A percentile compares a stretch with the other conserved stretches of the same genome.
phyloP scores from a whole-genome alignment of 2,113 vertebrate species.

The Notiomystis cincta region DNA sequence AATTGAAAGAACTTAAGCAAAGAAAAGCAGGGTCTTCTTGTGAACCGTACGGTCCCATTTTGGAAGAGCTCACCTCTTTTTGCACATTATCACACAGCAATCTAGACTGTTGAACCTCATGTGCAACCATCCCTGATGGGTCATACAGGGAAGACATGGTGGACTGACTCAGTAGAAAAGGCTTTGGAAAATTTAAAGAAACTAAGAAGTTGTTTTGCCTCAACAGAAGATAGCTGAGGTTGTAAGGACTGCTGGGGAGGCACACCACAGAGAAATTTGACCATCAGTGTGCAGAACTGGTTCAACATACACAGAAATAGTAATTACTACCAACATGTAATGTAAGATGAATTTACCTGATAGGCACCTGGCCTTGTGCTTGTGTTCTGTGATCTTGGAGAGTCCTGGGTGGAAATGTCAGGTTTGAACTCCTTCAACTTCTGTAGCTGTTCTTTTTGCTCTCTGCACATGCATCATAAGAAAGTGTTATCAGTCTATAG shows the following conservation, averaged over 20 bases:
- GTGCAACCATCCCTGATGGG: not conserved
- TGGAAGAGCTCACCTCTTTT: not conserved
- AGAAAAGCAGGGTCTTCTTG: not conserved
- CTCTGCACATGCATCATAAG: conserved; percentile 64
- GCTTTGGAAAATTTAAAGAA: not conserved
- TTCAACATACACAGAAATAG: not conserved
- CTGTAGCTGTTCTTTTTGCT: conserved; percentile 81
- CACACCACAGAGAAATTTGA: not conserved
- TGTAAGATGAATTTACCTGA: conserved; percentile 65
- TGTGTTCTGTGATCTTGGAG: conserved; percentile 58
- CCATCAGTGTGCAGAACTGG: not conserved
- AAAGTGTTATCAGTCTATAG: not conserved
- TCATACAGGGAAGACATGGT: not conserved
- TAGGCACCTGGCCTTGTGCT: conserved; percentile 66
- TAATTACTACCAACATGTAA: not conserved
- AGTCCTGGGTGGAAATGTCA: conserved; percentile 65
- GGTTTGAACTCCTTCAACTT: conserved; percentile 77
- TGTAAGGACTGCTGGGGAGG: not conserved
- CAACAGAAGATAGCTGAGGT: not conserved
- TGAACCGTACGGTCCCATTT: not conserved
- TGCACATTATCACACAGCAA: not conserved
- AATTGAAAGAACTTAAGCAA: not conserved
- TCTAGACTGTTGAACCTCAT: not conserved
- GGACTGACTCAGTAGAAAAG: not conserved
- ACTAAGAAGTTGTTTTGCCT: not conserved